phyloP scores from a whole-genome alignment of 1,140 invertebrate species.

The Microplitis mediator region DNA sequence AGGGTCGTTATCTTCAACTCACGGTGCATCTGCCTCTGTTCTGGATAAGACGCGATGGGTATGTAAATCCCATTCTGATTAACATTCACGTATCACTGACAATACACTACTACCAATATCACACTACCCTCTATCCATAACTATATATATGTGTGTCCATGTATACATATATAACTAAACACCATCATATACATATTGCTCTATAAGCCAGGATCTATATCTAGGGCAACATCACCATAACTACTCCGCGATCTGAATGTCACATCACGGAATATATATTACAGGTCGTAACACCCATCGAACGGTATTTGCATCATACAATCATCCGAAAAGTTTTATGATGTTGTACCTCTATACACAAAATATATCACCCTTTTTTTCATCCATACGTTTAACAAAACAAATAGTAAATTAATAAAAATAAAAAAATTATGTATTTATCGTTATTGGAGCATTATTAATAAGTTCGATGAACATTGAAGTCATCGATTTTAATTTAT shows the following conservation, averaged over 20 bases:
- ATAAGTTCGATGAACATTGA: too few relatives aligned
- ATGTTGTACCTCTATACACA: too few relatives aligned
- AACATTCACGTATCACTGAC: constrained; percentile 43
- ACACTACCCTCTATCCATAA: background rate
- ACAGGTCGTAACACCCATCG: background rate
- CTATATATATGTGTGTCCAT: background rate
- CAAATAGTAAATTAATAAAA: too few relatives aligned
- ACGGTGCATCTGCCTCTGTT: constrained; percentile 42
- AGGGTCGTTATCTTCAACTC: constrained; percentile 45
- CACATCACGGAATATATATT: constrained; percentile 8
- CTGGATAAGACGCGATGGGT: constrained; percentile 42
- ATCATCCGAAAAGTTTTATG: background rate
- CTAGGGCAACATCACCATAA: constrained; percentile 33
- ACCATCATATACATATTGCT: too few relatives aligned
- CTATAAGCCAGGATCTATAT: background rate
- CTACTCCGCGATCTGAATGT: background rate
- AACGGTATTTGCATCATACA: background rate
- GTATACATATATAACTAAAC: background rate
- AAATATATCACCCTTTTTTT: too few relatives aligned
- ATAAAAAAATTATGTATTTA: too few relatives aligned
- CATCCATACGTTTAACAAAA: too few relatives aligned
- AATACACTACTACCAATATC: constrained; percentile 7
- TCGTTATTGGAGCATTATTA: too few relatives aligned
- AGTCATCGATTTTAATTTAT: background rate
- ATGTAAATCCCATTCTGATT: constrained; percentile 55